A percentile compares a stretch with the other conserved stretches of the same genome.
These are phyloP conservation scores for Eupithecia subumbrata DNA, from an alignment of 2,888 invertebrate genomes.

Conservation along the genomic window DNA sequence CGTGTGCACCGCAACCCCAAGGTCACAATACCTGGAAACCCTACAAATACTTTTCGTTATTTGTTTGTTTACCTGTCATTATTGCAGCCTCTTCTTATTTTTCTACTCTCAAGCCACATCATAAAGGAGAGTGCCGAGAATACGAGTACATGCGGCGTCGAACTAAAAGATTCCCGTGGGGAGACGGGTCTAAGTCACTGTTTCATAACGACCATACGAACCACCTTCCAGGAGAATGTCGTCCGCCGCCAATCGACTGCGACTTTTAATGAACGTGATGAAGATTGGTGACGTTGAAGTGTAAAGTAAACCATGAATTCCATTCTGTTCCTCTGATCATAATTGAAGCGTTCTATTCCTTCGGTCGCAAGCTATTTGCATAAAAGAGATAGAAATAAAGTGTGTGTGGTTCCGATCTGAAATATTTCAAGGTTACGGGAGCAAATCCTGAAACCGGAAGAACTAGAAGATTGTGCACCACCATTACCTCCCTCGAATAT, in stretches of 20 bases:
- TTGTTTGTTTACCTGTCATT: background rate
- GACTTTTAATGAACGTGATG: background rate
- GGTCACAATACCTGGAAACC: background rate
- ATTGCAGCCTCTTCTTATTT: background rate
- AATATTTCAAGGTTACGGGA: background rate
- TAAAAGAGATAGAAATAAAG: background rate
- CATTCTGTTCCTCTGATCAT: background rate
- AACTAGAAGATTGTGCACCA: background rate
- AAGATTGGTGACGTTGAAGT: background rate
- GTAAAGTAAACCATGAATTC: background rate
- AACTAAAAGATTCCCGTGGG: constrained; percentile 3
- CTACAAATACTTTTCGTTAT: background rate
- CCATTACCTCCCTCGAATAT: background rate
- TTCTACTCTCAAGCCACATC: fast-evolving
- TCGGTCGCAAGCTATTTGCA: background rate
- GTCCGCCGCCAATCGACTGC: background rate
- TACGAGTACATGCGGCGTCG: background rate
- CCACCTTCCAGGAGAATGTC: background rate
- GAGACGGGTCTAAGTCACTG: background rate
- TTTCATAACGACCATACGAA: background rate
- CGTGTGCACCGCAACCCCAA: background rate
- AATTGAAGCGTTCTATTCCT: background rate
- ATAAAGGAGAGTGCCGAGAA: background rate
- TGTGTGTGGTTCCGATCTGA: background rate
- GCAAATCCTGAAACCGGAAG: background rate